Conservation (phyloP, 2,888 invertebrate species). For the Latheticus oryzae region DNA sequence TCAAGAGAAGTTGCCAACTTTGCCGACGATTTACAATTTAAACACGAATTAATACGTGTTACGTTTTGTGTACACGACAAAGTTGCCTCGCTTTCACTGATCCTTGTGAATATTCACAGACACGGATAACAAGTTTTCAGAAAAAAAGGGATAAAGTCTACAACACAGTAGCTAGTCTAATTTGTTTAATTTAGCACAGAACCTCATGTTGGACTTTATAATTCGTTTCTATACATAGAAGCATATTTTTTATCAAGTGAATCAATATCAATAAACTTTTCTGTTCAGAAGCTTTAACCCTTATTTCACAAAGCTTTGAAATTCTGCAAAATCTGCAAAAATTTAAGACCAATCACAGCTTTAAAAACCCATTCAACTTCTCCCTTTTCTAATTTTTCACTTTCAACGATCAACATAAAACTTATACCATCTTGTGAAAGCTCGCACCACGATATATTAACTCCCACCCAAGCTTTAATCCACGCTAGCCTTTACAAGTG, state of each 20-base stretch:
- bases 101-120: conserved; percentile 32
- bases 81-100: conserved; percentile 12
- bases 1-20: conserved; percentile 32
- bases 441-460: conserved; percentile 18
- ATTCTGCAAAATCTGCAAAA: background rate
- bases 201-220: no score
- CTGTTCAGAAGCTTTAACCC: no score
- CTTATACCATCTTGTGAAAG: no score
- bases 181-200: no score
- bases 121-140: conserved; percentile 13
- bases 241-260: no score
- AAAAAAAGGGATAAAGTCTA: no score
- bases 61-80: conserved; percentile 21
- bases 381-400: background rate
- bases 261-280: no score
- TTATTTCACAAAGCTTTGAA: no score
- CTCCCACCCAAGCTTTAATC: conserved; percentile 29
- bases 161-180: no score
- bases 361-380: no score
- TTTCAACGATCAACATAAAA: no score
- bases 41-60: conserved; percentile 37
- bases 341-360: background rate
- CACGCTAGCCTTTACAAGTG: conserved; percentile 28
- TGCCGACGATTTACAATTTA: conserved; percentile 37
- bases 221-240: no score